Evolutionary conservation across 2,797 vertebrate species (phyloP).

Genomic region (Euthynnus affinis): DNA sequence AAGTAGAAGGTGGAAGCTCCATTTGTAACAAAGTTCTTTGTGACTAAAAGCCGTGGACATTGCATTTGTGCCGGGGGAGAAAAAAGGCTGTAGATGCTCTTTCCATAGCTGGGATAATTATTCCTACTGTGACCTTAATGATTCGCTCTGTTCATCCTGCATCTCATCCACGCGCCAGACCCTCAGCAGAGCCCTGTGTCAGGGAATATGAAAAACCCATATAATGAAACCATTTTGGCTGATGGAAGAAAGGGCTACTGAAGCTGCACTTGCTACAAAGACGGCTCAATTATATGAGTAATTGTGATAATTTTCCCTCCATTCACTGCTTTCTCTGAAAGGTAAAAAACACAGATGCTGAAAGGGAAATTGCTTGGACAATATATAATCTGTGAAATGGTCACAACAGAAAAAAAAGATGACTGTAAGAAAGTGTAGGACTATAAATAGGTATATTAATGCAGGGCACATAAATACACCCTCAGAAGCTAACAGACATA

Average conservation of each 20-base stretch:
- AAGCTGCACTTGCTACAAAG: constrained; percentile 99
- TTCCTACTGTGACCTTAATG: constrained; percentile 99
- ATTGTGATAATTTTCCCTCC: constrained; percentile 99
- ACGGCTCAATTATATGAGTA: constrained; percentile 99
- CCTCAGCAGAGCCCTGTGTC: constrained; percentile 98
- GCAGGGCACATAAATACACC: constrained; percentile 82
- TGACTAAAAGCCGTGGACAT: constrained; percentile 99
- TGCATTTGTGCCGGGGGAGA: constrained; percentile 99
- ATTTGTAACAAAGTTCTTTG: constrained; percentile 99
- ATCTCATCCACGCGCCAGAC: constrained; percentile 99
- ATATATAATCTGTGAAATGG: constrained; percentile 94
- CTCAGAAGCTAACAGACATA: constrained; percentile 74
- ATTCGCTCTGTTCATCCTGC: constrained; percentile 99
- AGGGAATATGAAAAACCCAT: constrained; percentile 99
- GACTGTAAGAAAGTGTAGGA: constrained; percentile 93
- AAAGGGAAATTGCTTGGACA: constrained; percentile 99
- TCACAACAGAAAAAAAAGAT: constrained; percentile 89
- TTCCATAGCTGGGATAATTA: constrained; percentile 99
- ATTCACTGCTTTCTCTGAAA: constrained; percentile 99
- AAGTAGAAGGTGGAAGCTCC: constrained; percentile 99
- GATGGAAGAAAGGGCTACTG: constrained; percentile 99
- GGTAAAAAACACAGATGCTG: constrained; percentile 98
- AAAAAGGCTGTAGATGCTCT: constrained; percentile 99
- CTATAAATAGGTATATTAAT: constrained; percentile 90
- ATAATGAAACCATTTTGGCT: constrained; percentile 99